phyloP scores from a whole-genome alignment of 2,797 vertebrate species.

The Oreortyx pictus region DNA sequence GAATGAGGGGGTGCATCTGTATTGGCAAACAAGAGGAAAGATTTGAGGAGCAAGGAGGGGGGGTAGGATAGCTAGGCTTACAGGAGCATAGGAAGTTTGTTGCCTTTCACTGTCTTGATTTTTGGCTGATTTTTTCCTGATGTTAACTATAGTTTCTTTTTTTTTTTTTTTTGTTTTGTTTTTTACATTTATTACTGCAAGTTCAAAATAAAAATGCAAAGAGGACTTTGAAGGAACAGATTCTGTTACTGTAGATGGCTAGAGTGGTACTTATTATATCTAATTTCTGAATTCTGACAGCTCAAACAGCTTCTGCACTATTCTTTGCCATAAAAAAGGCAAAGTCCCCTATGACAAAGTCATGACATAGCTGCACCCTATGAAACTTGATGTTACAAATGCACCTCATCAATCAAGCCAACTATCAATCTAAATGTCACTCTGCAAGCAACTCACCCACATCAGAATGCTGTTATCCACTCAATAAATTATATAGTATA shows the following conservation, averaged over 20 bases:
- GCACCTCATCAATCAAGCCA: neutral
- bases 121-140: slow-evolving; percentile 33
- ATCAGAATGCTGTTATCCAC: neutral
- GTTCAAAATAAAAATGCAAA: slow-evolving; percentile 39
- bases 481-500: neutral
- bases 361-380: neutral
- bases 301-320: neutral
- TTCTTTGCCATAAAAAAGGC: neutral
- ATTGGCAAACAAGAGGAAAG: slow-evolving; percentile 6
- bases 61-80: neutral
- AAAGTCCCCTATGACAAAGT: neutral
- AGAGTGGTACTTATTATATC: neutral
- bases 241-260: slow-evolving; percentile 39
- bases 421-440: neutral
- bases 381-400: neutral
- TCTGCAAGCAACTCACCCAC: neutral
- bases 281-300: slow-evolving; percentile 28
- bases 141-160: neutral
- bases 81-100: neutral
- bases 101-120: slow-evolving; percentile 1
- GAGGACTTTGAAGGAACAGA: slow-evolving; percentile 8
- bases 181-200: slow-evolving; percentile 9
- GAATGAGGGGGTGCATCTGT: neutral
- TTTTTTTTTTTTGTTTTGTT: too few species aligned
- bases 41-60: neutral